Conservation (phyloP, 2,888 invertebrate species). For the Caenorhabditis sinica region DNA sequence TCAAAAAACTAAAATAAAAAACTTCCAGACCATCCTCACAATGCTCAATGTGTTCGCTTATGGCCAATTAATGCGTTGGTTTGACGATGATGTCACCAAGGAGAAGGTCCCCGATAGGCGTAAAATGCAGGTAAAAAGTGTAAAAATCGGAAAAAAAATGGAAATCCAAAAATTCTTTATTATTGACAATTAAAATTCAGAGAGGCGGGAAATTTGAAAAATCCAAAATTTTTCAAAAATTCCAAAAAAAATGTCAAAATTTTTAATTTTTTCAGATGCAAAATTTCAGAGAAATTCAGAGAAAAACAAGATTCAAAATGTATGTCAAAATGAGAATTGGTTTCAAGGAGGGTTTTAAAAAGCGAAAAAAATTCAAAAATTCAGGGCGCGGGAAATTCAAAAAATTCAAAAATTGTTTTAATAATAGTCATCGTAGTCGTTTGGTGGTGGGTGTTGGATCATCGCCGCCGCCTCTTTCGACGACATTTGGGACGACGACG, state of each 20-base stretch:
- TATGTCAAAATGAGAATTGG: not conserved
- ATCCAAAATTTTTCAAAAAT: conserved; percentile 1
- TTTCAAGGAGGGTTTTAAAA: not conserved
- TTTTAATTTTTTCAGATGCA: too few species aligned
- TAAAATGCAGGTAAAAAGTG: conserved; percentile 45
- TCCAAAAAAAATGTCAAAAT: not conserved
- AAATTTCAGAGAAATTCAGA: not conserved
- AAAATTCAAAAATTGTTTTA: not conserved
- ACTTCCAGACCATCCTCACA: conserved; percentile 64
- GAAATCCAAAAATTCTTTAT: not conserved
- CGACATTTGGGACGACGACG: too few species aligned
- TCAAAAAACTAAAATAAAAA: not conserved
- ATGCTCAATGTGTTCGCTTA: conserved; percentile 73
- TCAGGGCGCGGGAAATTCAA: conserved; percentile 2
- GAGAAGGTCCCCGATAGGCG: conserved; percentile 45
- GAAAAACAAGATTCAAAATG: not conserved
- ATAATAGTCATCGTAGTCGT: conserved; percentile 37
- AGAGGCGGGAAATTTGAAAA: not conserved
- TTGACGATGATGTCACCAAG: conserved; percentile 58
- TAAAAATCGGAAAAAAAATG: not conserved
- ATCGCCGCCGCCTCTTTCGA: conserved; percentile 51
- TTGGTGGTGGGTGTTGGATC: conserved; percentile 39
- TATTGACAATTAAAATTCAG: too few species aligned
- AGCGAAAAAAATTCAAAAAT: not conserved
- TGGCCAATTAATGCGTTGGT: conserved; percentile 71